Base-by-base conservation (phyloP, 2,797 vertebrate species). In the Karalla daura region DNA sequence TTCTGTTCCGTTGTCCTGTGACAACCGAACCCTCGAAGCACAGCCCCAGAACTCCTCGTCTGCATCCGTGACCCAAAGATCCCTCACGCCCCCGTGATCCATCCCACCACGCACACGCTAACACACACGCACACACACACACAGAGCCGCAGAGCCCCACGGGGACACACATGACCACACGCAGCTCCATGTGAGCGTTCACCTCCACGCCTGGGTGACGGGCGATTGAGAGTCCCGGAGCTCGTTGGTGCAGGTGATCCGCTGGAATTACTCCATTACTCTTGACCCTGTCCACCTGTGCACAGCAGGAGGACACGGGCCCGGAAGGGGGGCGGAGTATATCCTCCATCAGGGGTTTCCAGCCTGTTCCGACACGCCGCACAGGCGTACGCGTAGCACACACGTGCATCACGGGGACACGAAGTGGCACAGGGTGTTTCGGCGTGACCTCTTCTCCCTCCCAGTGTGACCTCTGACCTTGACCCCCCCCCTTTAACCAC, bases 191-290 rank as follows among this genome's bases (percentile, higher is more conserved):
- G 67, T 36, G 49, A 73, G 64, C 24, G 7, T 53, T 51, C 37
- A 21, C 41, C 49, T 62, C 62, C 63, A 77, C 74, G 58, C 49
- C 58, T 52, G 54, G 37, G 20, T 62, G 67, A 66, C 7, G 30
- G 55, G 20, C 44, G 56, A 70, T 77, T 76, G 69, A 30, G 59
- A 73, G 59, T 58, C 63, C 64, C 50, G 47, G 49, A 71, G 76
- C 69, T 70, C 41, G 56, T 49, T 45, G 20, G 32, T 41, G 49
- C 69, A 82, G 76, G 72, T 68, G 70, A 83, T 50, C 52, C 7
- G 11, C 23, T 52, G 52, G 39, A 80, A 75, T 71, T 35, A 63
- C 58, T 60, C 44, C 56, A 28, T 63, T 25, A 63, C 27, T 72
- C 59, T 32, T 78, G 32, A 67, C 65, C 63, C 58, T 32, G 56